Conservation (phyloP, 2,888 invertebrate species). For the Epiperipatus broadwayi region DNA sequence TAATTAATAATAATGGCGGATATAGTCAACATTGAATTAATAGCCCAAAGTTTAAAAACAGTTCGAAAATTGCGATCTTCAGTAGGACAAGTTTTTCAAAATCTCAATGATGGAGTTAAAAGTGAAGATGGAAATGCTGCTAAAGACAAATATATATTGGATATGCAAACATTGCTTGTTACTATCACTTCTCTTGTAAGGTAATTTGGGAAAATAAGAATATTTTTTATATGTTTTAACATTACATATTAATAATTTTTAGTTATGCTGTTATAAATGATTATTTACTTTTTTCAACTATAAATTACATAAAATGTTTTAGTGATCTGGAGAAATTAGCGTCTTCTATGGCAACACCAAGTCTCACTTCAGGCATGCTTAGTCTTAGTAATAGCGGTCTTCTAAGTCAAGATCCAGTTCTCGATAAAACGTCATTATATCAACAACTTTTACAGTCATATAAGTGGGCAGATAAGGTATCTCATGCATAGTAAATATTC, state of each 20-base stretch:
- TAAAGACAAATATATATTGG: constrained; percentile 44
- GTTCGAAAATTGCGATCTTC: constrained; percentile 58
- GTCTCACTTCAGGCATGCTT: constrained; percentile 48
- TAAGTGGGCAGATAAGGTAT: constrained; percentile 75
- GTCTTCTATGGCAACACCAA: constrained; percentile 47
- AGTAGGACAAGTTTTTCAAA: constrained; percentile 65
- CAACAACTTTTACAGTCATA: constrained; percentile 69
- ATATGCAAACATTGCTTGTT: constrained; percentile 60
- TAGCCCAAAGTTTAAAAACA: constrained; percentile 46
- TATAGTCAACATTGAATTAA: too few species aligned
- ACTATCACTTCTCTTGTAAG: constrained; percentile 58
- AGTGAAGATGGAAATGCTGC: constrained; percentile 61
- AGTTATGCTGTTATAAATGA: constrained; percentile 1
- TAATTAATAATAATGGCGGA: too few species aligned
- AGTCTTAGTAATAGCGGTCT: constrained; percentile 64
- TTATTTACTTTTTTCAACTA: not conserved
- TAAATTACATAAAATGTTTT: constrained; percentile 8
- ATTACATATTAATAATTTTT: not conserved
- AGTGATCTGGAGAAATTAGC: constrained; percentile 64
- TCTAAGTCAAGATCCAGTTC: constrained; percentile 71
- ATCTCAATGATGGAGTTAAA: constrained; percentile 56
- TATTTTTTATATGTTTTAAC: not conserved
- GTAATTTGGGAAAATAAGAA: constrained; percentile 27
- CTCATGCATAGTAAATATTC: too few species aligned
- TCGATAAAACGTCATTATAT: constrained; percentile 69